Conservation (phyloP, 1,140 invertebrate species). For the Cotesia typhae region DNA sequence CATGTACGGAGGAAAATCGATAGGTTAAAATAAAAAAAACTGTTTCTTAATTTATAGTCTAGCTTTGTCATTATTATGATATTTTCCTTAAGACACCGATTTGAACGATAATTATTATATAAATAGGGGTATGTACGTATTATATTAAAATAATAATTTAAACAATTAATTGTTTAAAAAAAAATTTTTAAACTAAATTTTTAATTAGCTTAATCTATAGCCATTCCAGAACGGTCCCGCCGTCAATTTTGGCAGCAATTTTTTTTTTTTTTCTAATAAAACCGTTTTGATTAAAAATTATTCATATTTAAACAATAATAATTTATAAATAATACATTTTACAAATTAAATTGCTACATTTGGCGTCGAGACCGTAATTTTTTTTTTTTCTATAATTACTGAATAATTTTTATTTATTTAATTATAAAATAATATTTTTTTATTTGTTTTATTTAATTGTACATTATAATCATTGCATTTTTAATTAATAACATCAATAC, state of each 20-base stretch:
- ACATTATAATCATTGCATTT: background rate
- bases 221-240: constrained; percentile 50
- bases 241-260: constrained; percentile 31
- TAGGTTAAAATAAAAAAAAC: constrained; percentile 37
- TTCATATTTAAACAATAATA: background rate
- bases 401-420: no score
- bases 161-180: constrained; percentile 20
- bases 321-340: background rate
- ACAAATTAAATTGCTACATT: constrained; percentile 24
- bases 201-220: constrained; percentile 40
- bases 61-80: constrained; percentile 7
- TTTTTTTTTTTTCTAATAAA: background rate
- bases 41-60: constrained; percentile 24
- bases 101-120: constrained; percentile 19
- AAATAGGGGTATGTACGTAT: constrained; percentile 6
- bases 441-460: no score
- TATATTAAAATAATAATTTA: background rate
- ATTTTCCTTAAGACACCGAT: background rate
- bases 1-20: constrained; percentile 39
- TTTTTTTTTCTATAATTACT: constrained; percentile 2
- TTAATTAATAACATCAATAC: constrained; percentile 1
- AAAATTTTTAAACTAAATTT: background rate
- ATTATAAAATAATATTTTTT: no score
- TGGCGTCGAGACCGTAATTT: constrained; percentile 38
- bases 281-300: background rate